Evolutionary conservation across 2,888 invertebrate species (phyloP), one percentile per base, ranked within the genome.

Genomic region (Agrotis clavis): DNA sequence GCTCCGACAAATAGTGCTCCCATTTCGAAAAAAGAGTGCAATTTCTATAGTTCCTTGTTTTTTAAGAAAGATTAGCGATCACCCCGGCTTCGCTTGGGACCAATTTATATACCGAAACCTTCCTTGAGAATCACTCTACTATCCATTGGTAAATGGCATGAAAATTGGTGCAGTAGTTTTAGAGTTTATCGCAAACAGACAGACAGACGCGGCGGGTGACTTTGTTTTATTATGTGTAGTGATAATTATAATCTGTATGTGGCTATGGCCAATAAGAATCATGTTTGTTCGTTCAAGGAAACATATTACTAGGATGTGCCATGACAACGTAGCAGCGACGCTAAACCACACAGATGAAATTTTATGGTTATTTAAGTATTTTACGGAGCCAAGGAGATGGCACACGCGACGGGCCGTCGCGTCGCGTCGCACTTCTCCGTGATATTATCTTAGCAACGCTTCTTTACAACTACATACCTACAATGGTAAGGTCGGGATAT

Each of bases 21-120:
- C 18, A 41, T 66, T 76, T 76, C 48, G 25, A 30, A 41, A 62
- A 30, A 35, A 59, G 3, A 45, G 61, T 18, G 19, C 16, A 19
- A 54, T 50, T 50, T 11, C 62, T 56, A 72, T 19, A 3, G 13
- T 21, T 25, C 11, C 18, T 30, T 50, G 11, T 41, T 16, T 25
- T 53, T 62, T 54, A 21, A 16, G 5, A 45, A 35, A 35, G 35
- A 35, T 35, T 7, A 35, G 35, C 9, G 7, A 35, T 7, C 7
- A 35, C 35, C 35, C 7, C 7, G 35, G 35, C 30, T 30, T 30
- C 5, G 30, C 30, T 30, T 4, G 35, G 7, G 7, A 4, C 30
- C 30, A 30, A 4, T 6, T 4, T 30, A 25, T 25, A 25, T 25
- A 25, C 25, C 5, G 5, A 30, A 35, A 35, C 7, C 35, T 35